phyloP scores from a whole-genome alignment of 2,113 vertebrate species.

The Engraulis encrasicolus region DNA sequence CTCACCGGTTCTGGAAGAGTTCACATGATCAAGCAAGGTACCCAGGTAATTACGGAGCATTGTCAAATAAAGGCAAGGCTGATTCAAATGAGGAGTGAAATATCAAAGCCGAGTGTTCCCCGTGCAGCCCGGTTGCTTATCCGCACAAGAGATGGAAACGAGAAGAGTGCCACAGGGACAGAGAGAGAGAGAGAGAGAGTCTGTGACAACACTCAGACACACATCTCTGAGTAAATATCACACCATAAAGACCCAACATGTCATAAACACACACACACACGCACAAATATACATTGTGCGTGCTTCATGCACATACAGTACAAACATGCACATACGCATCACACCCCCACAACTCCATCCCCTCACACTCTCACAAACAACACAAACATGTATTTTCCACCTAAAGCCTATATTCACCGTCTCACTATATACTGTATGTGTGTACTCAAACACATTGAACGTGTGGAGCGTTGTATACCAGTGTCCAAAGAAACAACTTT shows the following conservation, averaged over 20 bases:
- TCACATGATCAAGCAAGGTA: slow-evolving; percentile 74
- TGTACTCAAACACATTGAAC: background rate
- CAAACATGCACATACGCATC: background rate
- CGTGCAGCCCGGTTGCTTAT: slow-evolving; percentile 74
- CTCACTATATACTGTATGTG: background rate
- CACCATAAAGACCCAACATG: slow-evolving; percentile 56
- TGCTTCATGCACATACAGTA: no score
- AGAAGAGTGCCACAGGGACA: slow-evolving; percentile 73
- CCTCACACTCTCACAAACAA: background rate
- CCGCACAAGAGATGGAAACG: slow-evolving; percentile 71
- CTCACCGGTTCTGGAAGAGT: slow-evolving; percentile 70
- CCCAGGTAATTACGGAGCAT: slow-evolving; percentile 76
- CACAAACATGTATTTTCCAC: background rate
- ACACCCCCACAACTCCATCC: background rate
- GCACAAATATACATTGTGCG: background rate
- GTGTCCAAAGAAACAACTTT: slow-evolving; percentile 6
- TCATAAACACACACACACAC: slow-evolving; percentile 29
- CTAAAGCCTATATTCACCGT: background rate
- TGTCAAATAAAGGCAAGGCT: slow-evolving; percentile 74
- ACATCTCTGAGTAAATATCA: slow-evolving; percentile 67
- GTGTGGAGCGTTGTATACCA: slow-evolving; percentile 24
- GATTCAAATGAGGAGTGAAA: slow-evolving; percentile 78
- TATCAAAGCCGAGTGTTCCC: slow-evolving; percentile 72
- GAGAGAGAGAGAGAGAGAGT: slow-evolving; percentile 63
- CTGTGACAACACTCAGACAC: slow-evolving; percentile 68